Conservation (phyloP, 2,797 vertebrate genomes). For the Leuciscus waleckii region DNA sequence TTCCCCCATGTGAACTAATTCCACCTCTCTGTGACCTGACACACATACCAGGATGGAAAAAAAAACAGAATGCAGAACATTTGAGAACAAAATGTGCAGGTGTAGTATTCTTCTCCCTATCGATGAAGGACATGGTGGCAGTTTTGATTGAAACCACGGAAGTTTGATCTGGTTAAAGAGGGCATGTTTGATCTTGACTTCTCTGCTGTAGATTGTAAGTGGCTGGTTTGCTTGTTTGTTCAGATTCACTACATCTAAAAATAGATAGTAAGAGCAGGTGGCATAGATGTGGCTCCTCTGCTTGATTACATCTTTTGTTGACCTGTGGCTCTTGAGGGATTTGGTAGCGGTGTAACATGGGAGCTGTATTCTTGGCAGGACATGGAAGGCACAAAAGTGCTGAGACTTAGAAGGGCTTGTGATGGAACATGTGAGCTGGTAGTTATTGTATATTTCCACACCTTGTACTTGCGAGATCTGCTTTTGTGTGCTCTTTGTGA, state of each 20-base stretch:
- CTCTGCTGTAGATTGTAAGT: slow-evolving; percentile 37
- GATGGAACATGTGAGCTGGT: slow-evolving; percentile 10
- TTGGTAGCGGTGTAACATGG: slow-evolving; percentile 35
- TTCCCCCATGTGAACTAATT: slow-evolving; percentile 35
- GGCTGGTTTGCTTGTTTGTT: slow-evolving; percentile 37
- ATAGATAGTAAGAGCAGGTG: slow-evolving; percentile 44
- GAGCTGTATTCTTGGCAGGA: neutral
- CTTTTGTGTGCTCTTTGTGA: neutral
- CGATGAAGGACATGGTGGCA: slow-evolving; percentile 31
- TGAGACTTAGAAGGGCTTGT: slow-evolving; percentile 2
- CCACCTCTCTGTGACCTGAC: slow-evolving; percentile 54
- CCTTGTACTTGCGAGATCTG: slow-evolving; percentile 19
- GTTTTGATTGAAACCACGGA: slow-evolving; percentile 45
- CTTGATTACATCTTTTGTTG: slow-evolving; percentile 43
- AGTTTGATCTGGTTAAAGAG: slow-evolving; percentile 35
- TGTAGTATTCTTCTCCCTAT: slow-evolving; percentile 31
- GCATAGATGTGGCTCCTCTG: slow-evolving; percentile 34
- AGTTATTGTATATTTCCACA: slow-evolving; percentile 15
- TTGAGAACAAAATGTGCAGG: slow-evolving; percentile 48
- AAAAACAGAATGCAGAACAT: slow-evolving; percentile 37
- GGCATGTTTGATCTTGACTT: slow-evolving; percentile 50
- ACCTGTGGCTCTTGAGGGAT: slow-evolving; percentile 41
- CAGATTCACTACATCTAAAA: slow-evolving; percentile 43
- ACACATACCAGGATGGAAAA: neutral
- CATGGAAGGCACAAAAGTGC: neutral